phyloP scores from a whole-genome alignment of 1,140 invertebrate species.

The Ceratina japonica region DNA sequence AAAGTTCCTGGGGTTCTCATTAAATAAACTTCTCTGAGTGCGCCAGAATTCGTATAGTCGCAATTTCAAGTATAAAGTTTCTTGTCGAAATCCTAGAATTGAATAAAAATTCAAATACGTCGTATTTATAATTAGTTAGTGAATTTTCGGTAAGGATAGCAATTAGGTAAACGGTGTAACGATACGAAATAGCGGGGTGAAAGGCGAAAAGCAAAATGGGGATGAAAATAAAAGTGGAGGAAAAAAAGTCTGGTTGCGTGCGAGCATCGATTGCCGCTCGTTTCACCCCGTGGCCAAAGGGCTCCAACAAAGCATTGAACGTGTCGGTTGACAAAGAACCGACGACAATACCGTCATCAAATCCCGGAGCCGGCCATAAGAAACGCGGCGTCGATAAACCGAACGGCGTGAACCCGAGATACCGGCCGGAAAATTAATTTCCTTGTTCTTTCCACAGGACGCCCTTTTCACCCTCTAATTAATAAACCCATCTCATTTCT shows the following conservation, averaged over 20 bases:
- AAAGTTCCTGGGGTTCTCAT: too few species aligned
- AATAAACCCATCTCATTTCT: not conserved
- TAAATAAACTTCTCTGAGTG: too few species aligned
- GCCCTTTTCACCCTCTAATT: not conserved
- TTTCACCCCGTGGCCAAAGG: not conserved
- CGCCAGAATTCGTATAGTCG: too few species aligned
- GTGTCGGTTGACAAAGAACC: not conserved
- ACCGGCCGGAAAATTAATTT: constrained; percentile 13
- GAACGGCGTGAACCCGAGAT: not conserved
- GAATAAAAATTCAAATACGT: too few species aligned
- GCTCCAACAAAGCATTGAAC: not conserved
- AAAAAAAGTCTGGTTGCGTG: not conserved
- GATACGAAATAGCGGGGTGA: too few species aligned
- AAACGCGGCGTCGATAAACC: constrained; percentile 2
- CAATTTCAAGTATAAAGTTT: too few species aligned
- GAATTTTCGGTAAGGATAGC: too few species aligned
- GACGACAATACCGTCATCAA: constrained; percentile 11
- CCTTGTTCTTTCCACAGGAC: not conserved
- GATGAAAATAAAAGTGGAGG: not conserved
- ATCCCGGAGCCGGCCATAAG: not conserved
- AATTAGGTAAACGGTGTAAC: too few species aligned
- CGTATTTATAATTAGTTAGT: too few species aligned
- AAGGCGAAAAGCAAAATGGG: not conserved
- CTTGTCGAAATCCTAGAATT: too few species aligned
- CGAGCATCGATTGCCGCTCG: not conserved